Evolutionary conservation across 2,888 invertebrate species (phyloP), one percentile per base, ranked within the genome.

Genomic region (Eulithis prunata): DNA sequence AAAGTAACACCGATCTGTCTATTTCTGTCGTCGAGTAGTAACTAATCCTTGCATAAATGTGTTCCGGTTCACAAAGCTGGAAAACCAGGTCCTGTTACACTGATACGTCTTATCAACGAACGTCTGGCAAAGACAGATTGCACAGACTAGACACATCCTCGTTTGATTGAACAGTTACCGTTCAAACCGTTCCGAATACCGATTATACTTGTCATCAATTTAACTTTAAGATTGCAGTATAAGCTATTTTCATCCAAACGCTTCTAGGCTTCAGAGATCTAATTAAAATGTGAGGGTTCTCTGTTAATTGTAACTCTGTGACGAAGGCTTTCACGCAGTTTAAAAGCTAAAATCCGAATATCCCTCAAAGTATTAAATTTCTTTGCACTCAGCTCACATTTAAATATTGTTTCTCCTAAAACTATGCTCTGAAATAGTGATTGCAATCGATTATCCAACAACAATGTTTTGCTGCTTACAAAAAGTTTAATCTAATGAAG

Each of bases 101-200:
- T 65, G 62, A 60, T 66, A 49, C 43, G 63, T 14, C 41, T 60
- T 63, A 67, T 67, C 63, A 53, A 21, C 21, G 49, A 13, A 13
- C 38, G 43, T 32, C 41, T 52, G 12, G 46, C 38, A 28, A 57
- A 57, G 43, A 45, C 45, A 45, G n/a, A n/a, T 45, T n/a, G 45
- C 12, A n/a, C 12, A n/a, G 45, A 45, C 41, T 36, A 14, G 41
- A 38, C 14, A 47, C 46, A 57, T 57, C 47, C 47, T 47, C 41
- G 14, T 62, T 51, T 8, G 49, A 55, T 55, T 38, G 7, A 8
- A 14, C 38, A 4, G 14, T 21, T 21, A 14, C 21, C 3, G 14
- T 14, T 21, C 10, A 47, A 47, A n/a, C 47, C 10, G 14, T 21
- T 10, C 21, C 7, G 41, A 43, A 49, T 36, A 32, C 49, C 6